Evolutionary conservation across 2,888 invertebrate genomes (phyloP).

Genomic region (Lymantria dispar): DNA sequence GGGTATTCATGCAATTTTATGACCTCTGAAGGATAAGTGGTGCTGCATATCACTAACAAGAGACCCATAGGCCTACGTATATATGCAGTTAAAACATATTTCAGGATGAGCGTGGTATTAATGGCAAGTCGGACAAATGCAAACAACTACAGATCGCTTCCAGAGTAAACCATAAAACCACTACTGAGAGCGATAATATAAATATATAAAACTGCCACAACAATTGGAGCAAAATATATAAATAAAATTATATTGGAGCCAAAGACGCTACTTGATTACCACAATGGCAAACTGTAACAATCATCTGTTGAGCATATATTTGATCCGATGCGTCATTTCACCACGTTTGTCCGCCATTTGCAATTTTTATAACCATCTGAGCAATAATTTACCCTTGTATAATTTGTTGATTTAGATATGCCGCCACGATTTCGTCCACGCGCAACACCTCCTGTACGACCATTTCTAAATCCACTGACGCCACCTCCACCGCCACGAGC

Average conservation of each 20-base stretch:
- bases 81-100: neutral
- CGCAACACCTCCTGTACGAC: conserved; percentile 82
- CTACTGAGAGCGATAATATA: neutral
- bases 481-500: conserved; percentile 61
- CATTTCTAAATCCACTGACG: conserved; percentile 74
- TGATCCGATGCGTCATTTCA: conserved; percentile 59
- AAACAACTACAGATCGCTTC: neutral
- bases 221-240: neutral
- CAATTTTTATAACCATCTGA: conserved; percentile 62
- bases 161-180: neutral
- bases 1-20: conserved; percentile 10
- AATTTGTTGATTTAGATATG: conserved; percentile 84
- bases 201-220: neutral
- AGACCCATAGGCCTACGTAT: neutral
- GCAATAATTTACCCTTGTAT: conserved; percentile 85
- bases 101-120: conserved; percentile 3
- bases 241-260: neutral
- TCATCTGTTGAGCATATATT: conserved; percentile 12
- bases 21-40: conserved; percentile 13
- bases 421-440: conserved; percentile 89
- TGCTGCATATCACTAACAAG: conserved; percentile 10
- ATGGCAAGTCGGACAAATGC: conserved; percentile 13
- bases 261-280: neutral
- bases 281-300: conserved; percentile 12
- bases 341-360: conserved; percentile 75